A percentile compares a stretch with the other conserved stretches of the same genome.
Evolutionary conservation across 2,888 invertebrate species (phyloP).

Genomic region (Diloba caeruleocephala): DNA sequence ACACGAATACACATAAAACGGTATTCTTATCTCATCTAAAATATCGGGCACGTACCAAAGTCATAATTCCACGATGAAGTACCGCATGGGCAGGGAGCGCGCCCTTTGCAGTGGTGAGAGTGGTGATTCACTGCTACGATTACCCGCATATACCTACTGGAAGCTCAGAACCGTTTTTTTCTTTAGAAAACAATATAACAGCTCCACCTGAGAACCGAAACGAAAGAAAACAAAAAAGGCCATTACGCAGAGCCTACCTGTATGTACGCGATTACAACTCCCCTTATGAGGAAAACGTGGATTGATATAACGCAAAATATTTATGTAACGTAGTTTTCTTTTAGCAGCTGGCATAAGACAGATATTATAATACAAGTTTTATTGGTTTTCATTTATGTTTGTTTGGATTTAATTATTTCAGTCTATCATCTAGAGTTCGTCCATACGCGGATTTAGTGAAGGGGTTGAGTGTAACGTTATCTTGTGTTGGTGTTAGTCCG

Average conservation of each 20-base stretch:
- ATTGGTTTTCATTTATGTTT: slow-evolving; percentile 14
- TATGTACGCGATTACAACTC: slow-evolving; percentile 57
- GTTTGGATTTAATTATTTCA: neutral
- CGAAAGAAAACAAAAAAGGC: slow-evolving; percentile 69
- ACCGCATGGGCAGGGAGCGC: slow-evolving; percentile 77
- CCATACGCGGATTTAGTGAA: neutral
- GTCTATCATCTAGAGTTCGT: neutral
- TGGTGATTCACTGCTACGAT: slow-evolving; percentile 81
- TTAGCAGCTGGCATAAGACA: slow-evolving; percentile 36
- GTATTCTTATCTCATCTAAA: slow-evolving; percentile 82
- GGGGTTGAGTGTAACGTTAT: neutral
- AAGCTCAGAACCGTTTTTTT: slow-evolving; percentile 55
- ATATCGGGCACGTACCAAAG: slow-evolving; percentile 85
- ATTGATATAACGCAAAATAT: slow-evolving; percentile 61
- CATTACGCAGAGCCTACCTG: slow-evolving; percentile 64
- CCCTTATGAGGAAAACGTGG: slow-evolving; percentile 62
- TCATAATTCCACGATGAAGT: slow-evolving; percentile 85
- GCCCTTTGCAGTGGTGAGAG: slow-evolving; percentile 73
- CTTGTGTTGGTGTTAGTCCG: neutral
- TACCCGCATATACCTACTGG: slow-evolving; percentile 63
- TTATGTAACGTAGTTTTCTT: slow-evolving; percentile 50
- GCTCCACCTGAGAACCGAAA: slow-evolving; percentile 68
- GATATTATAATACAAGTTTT: slow-evolving; percentile 17
- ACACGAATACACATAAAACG: slow-evolving; percentile 77
- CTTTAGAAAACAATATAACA: slow-evolving; percentile 59